Base-by-base conservation (phyloP, 2,113 vertebrate genomes). In the Lepidothrix coronata region DNA sequence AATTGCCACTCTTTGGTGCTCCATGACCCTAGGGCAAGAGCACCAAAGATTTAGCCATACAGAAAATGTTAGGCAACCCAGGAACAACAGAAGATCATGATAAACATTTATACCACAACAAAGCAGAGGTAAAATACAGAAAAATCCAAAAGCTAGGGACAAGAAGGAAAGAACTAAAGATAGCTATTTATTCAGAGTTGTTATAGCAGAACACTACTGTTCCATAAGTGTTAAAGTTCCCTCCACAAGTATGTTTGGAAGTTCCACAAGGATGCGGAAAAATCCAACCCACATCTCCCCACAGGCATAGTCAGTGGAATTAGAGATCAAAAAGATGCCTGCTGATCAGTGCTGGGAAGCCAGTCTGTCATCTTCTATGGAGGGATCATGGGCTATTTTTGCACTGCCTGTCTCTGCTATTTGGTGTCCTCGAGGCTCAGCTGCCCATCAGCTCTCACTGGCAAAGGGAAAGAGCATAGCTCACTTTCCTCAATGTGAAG, bases 161-260 rank as follows among this genome's bases (percentile, higher is more conserved):
- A 81, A 88, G 84, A 93, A 35, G 5, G 55, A 73, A 91, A 71
- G 16, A 95, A 93, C 35, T 49, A 66, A 62, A 80, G 57, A 83
- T 18, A 84, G 57, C 3, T 35, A 43, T 48, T 55, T 61, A 41
- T 52, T 66, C 2, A 5, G 37, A 54, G 24, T 55, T 66, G 35
- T 24, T 88, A 48, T 21, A 88, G 48, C 43, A 71, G 46, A 88
- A 77, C 7, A 8, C 20, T 33, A 41, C 20, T 37, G 17, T 49
- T 62, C 70, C 17, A n/a, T 18, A 72, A 55, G 11, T 9, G 20
- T 73, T 91, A 88, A 90, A 66, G 66, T 83, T 71, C 41, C 20
- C 19, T 25, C n/a, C 72, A 51, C 37, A 58, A 49, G 8, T 27
- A 57, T 8, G 30, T 30, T 31, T 65, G 28, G 23, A 58, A 66